Evolutionary conservation across 2,797 vertebrate species (phyloP), one percentile per base, ranked within the genome.

Genomic region (Microctenopoma steveboyesi): DNA sequence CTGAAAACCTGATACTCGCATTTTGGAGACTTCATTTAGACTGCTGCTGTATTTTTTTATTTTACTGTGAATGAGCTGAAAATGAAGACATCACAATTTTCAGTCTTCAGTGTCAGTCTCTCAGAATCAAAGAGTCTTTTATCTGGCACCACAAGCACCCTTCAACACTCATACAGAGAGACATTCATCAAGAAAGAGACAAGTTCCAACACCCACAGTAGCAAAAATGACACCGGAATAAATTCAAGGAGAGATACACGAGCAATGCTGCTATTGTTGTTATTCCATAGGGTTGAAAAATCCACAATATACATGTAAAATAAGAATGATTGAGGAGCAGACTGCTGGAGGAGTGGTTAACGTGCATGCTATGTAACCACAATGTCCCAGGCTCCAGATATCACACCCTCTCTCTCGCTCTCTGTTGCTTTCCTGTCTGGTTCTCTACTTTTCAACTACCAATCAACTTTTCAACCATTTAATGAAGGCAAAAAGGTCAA

Each of bases 51-150:
- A 30, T 28, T 48, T 49, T 64, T 33, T 65, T 18, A 27, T 53
- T 42, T 73, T 54, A 9, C 35, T 55, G 43, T 47, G n/a, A 9
- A 40, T 37, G 18, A 8, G 22, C 13, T n/a, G n/a, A 27, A 55
- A 65, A 16, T 37, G 27, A 28, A 64, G 50, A 56, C 33, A 22
- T 40, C 64, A 40, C 22, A 28, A 33, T 7, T 16, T 14, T 64
- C 49, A 30, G 43, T 37, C 16, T 45, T 63, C 10, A 25, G 15
- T 35, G 57, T 56, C 22, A 33, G 22, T 28, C 13, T 52, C 25
- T 57, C 18, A 14, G 16, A 53, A 46, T 55, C 45, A 64, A 49
- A 43, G 54, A 50, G 46, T 51, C 51, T 56, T 51, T 55, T 40
- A 57, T 59, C 28, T 22, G 37, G 30, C 11, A 25, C 33, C 22